Base-by-base conservation (phyloP, 2,113 vertebrate genomes). In the Tupaia chinensis region DNA sequence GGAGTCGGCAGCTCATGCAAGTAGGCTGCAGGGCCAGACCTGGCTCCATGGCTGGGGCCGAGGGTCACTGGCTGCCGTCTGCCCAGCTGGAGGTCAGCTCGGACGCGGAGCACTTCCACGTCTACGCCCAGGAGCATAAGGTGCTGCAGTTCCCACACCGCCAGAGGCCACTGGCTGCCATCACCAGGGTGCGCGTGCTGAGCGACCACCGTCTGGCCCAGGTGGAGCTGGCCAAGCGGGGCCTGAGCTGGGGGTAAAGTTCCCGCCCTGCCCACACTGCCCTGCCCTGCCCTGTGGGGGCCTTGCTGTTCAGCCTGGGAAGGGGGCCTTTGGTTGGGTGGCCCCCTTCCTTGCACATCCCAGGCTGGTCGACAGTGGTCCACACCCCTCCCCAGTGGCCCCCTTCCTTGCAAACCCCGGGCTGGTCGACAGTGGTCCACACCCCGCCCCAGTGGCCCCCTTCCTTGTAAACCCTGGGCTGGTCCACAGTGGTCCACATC, bases 31-130 rank as follows among this genome's bases (percentile, higher is more conserved):
- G 66, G 70, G 10, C 34, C 44, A 4, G 65, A 17, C 8, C 7
- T 0, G 20, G 74, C 54, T 29, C 72, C 13, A 0, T 1, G 1
- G 23, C 0, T 0, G 23, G 53, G 29, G 29, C 32, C 3, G 3
- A 58, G 10, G 20, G 32, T 79, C 54, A 34, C 89, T 25, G 23
- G 68, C 15, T n/a, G 29, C 16, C 4, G 13, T 61, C 83, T 20
- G 96, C 94, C 61, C 98, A 99, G 99, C 97, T 99, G 22, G 99
- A 99, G 98, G 98, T 99, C 87, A 98, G 98, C 95, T 98, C 98
- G 0, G 99, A 99, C 6, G 82, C 96, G 1, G 98, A 99, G 72
- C 97, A 98, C 97, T 99, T 99, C 97, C 98, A 99, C 5, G 86
- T 99, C 94, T 99, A 98, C 20, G 96, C 99, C 0, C 96, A 99